Evolutionary conservation across 2,113 vertebrate species (phyloP).

Genomic region (Labeo rohita): DNA sequence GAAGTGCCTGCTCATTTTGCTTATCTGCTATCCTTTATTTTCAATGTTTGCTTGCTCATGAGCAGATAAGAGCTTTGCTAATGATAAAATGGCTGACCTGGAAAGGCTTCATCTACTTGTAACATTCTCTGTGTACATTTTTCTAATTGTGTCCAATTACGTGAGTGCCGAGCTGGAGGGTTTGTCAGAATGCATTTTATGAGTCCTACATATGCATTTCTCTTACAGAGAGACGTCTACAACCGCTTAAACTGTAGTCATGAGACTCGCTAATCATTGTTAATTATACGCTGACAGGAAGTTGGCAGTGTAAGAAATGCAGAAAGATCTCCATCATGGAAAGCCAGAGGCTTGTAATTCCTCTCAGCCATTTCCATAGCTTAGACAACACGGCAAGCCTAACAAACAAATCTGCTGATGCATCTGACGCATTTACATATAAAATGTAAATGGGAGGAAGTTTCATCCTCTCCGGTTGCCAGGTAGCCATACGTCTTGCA

Average conservation of each 20-base stretch:
- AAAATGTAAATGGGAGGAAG: neutral
- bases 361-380: neutral
- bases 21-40: slow-evolving; percentile 61
- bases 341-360: slow-evolving; percentile 30
- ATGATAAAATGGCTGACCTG: slow-evolving; percentile 69
- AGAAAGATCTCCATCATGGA: slow-evolving; percentile 4
- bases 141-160: slow-evolving; percentile 73
- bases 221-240: slow-evolving; percentile 62
- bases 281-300: slow-evolving; percentile 59
- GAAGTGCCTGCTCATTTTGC: slow-evolving; percentile 67
- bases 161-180: slow-evolving; percentile 56
- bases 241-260: slow-evolving; percentile 60
- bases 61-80: slow-evolving; percentile 72
- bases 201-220: slow-evolving; percentile 45
- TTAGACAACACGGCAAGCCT: neutral
- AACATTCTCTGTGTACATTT: slow-evolving; percentile 72
- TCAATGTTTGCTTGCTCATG: slow-evolving; percentile 65
- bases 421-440: slow-evolving; percentile 26
- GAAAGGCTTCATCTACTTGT: slow-evolving; percentile 64
- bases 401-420: slow-evolving; percentile 47
- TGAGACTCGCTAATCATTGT: slow-evolving; percentile 67
- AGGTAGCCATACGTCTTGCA: slow-evolving; percentile 49
- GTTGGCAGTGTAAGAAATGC: slow-evolving; percentile 24
- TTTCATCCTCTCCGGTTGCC: slow-evolving; percentile 33
- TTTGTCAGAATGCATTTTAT: slow-evolving; percentile 64